Conservation (phyloP, 2,888 invertebrate species). For the Drosophila phalerata region DNA sequence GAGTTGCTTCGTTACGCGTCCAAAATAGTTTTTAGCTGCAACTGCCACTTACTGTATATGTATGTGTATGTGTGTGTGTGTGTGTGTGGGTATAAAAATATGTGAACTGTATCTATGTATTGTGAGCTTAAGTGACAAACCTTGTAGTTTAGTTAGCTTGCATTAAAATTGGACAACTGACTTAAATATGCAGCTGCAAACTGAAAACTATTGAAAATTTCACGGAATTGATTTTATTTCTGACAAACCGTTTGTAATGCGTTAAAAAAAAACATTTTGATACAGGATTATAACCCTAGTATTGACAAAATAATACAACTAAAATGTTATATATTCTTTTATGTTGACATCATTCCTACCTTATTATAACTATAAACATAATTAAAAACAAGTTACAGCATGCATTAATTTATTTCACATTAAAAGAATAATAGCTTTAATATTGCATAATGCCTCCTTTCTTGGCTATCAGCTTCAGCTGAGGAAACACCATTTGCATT, state of each 20-base stretch:
- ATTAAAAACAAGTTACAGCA: not conserved
- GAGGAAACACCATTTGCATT: conserved; percentile 55
- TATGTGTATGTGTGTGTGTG: conserved; percentile 5
- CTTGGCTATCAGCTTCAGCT: conserved; percentile 52
- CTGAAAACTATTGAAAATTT: conserved; percentile 17
- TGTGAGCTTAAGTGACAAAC: conserved; percentile 53
- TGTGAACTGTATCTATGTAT: conserved; percentile 14
- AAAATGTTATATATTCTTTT: too few species aligned
- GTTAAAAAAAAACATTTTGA: not conserved
- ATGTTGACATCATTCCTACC: not conserved
- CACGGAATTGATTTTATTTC: not conserved
- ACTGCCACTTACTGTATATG: conserved; percentile 8
- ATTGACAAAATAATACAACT: not conserved
- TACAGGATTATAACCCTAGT: too few species aligned
- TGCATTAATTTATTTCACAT: not conserved
- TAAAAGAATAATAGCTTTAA: not conserved
- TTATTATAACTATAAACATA: too few species aligned
- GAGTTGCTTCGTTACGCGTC: conserved; percentile 34
- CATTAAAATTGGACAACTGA: conserved; percentile 31
- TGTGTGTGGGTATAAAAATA: not conserved
- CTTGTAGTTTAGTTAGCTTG: conserved; percentile 47
- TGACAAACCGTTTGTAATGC: not conserved
- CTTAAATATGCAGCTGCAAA: conserved; percentile 23
- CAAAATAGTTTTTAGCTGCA: conserved; percentile 42
- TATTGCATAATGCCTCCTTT: not conserved